Conservation (phyloP, 2,113 vertebrate genomes). For the Mesembrinibis cayennensis region DNA sequence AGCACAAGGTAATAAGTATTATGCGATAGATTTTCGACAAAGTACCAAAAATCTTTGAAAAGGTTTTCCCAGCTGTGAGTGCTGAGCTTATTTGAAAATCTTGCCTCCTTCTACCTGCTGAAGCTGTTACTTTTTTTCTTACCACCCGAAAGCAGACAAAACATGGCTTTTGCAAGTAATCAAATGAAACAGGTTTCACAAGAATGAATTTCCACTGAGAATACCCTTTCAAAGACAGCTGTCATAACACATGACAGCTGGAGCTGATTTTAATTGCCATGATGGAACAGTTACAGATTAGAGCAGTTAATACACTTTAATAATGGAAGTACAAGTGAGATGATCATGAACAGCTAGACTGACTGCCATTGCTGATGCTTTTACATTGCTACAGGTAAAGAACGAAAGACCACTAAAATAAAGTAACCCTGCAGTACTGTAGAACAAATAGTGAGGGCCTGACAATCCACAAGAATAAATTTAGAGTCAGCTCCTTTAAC, state of each 20-base stretch:
- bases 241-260: neutral
- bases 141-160: neutral
- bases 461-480: neutral
- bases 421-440: neutral
- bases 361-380: neutral
- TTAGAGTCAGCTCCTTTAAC: neutral
- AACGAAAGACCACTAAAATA: neutral
- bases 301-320: conserved; percentile 2
- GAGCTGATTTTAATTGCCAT: conserved; percentile 17
- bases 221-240: conserved; percentile 14
- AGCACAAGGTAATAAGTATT: neutral
- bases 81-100: neutral
- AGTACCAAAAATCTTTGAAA: neutral
- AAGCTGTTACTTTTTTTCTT: neutral
- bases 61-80: neutral
- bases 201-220: conserved; percentile 9
- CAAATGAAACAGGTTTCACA: neutral
- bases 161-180: neutral
- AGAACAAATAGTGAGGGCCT: neutral
- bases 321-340: neutral
- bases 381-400: neutral
- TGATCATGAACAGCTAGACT: neutral
- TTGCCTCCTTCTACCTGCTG: neutral
- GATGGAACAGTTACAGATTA: neutral
- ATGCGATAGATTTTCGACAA: neutral